phyloP scores from a whole-genome alignment of 1,140 invertebrate genomes.

The Drosophila pallidifrons region DNA sequence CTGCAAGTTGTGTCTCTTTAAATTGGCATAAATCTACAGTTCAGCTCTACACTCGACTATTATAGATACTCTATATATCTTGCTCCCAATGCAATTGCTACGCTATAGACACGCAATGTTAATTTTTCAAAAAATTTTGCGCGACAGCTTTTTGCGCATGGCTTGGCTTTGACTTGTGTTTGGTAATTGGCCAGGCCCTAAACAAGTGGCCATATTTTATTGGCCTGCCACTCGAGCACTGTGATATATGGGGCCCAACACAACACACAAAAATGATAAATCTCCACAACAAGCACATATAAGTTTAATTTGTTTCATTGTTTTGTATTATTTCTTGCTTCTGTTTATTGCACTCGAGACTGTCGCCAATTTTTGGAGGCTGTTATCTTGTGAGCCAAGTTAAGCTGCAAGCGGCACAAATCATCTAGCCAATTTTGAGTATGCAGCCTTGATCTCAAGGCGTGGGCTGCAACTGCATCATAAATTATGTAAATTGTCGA shows the following conservation, averaged over 20 bases:
- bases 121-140: conserved; percentile 77
- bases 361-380: conserved; percentile 41
- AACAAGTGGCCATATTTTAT: conserved; percentile 77
- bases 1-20: conserved; percentile 58
- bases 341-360: conserved; percentile 32
- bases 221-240: conserved; percentile 69
- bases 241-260: conserved; percentile 57
- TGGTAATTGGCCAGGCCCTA: conserved; percentile 68
- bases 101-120: conserved; percentile 54
- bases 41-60: conserved; percentile 12
- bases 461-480: conserved; percentile 58
- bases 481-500: conserved; percentile 71
- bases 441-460: conserved; percentile 30
- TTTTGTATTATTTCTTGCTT: conserved; percentile 19
- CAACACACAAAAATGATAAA: conserved; percentile 62
- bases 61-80: conserved; percentile 39
- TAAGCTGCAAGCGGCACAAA: conserved; percentile 57
- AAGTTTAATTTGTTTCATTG: conserved; percentile 58
- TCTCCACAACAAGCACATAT: conserved; percentile 54
- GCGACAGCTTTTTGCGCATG: conserved; percentile 69
- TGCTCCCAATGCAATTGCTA: background rate
- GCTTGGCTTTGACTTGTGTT: conserved; percentile 23
- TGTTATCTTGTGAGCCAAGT: conserved; percentile 42
- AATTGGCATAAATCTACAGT: conserved; percentile 75
- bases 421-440: conserved; percentile 63